These are phyloP conservation scores for Diarsia dahlii DNA, from an alignment of 2,888 invertebrate species.

Conservation along the genomic window DNA sequence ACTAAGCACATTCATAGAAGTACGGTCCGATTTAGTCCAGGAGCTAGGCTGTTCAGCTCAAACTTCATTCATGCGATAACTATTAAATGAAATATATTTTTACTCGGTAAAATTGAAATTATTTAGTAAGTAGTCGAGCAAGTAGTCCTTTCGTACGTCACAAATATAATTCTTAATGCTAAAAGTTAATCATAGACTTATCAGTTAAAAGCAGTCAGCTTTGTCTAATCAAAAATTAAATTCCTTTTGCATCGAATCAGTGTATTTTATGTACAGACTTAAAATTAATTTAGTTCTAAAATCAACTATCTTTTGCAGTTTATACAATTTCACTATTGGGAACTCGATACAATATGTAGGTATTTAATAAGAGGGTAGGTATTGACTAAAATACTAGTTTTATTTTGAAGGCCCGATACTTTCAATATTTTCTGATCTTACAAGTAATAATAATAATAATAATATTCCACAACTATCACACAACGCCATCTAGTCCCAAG, in stretches of 20 bases:
- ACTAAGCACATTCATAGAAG: background rate
- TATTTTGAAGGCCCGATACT: background rate
- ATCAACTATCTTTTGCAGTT: slow-evolving; percentile 11
- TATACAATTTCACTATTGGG: slow-evolving; percentile 17
- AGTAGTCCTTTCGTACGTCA: background rate
- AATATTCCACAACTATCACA: too few relatives aligned
- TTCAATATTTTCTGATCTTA: too few relatives aligned
- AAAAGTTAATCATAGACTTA: slow-evolving; percentile 33
- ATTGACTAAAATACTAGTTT: background rate
- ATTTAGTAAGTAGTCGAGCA: background rate
- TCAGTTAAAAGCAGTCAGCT: slow-evolving; percentile 59
- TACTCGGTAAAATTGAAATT: background rate
- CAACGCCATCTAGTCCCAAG: too few relatives aligned
- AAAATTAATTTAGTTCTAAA: slow-evolving; percentile 60
- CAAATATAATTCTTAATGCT: slow-evolving; percentile 27
- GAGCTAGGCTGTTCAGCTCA: background rate
- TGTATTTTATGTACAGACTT: slow-evolving; percentile 74
- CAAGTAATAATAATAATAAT: too few relatives aligned
- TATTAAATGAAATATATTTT: background rate
- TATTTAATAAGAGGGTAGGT: background rate
- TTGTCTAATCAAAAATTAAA: slow-evolving; percentile 78
- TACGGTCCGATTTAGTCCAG: background rate
- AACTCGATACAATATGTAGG: too few relatives aligned
- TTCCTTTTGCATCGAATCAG: slow-evolving; percentile 84
- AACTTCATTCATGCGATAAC: background rate